Base-by-base conservation (phyloP, 2,797 vertebrate species). In the Hozukius guyotensis region DNA sequence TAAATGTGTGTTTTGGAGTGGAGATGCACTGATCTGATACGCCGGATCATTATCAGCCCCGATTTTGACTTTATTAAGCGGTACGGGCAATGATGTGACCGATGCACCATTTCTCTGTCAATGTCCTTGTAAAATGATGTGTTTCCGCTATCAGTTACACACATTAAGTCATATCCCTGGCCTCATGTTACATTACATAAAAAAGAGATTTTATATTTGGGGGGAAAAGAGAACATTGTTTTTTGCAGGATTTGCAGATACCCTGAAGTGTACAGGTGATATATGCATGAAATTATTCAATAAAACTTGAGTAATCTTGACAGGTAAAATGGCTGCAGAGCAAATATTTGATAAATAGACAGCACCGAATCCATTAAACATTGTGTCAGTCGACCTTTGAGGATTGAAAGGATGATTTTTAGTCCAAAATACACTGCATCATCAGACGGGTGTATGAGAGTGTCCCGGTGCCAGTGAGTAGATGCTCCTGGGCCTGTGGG, bases 401-500 rank as follows among this genome's bases (percentile, higher is more conserved):
- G 69, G 65, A 60, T 8, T 38, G 14, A 67, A 59, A 46, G 27
- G 77, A 49, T 2, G 22, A 36, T 81, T 70, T 78, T 8, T 14
- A 42, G 3, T 65, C 32, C 36, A 63, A 42, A 75, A 70, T 60
- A 14, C 5, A 10, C 24, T 25, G 25, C 3, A 5, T 31, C 65
- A 34, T 62, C 76, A 66, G 42, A 53, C 29, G 12, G 32, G 32
- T 52, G 14, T 14, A 24, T 59, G n/a, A 6, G 42, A 69, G 34
- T 6, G 2, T 65, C 34, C 38, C 18, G 36, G 38, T 20, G 67
- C 70, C 72, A 59, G 0, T 27, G 38, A 74, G 76, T 1, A n/a
- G 75, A 42, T 12, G 32, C 71, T 70, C 11, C 52, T 7, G 42
- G 63, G 75, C 62, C 71, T 6, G 71, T 55, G 59, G 70, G 80